phyloP scores from a whole-genome alignment of 2,113 vertebrate species.

The Mungos mungo region DNA sequence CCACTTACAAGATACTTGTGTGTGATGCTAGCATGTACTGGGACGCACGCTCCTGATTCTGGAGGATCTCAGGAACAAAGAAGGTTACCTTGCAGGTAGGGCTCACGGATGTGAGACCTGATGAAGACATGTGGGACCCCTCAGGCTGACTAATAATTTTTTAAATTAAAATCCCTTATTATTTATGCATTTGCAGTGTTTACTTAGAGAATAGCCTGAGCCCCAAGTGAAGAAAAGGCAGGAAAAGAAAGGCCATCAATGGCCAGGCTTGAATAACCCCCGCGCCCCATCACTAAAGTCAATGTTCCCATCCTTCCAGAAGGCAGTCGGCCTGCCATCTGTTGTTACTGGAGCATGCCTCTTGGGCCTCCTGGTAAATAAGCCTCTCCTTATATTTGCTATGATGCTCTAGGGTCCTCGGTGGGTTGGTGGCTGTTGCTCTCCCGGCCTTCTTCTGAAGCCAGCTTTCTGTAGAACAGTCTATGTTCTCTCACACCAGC shows the following conservation, averaged over 20 bases:
- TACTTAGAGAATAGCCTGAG: background rate
- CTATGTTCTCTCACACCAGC: background rate
- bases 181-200: background rate
- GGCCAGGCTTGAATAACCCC: background rate
- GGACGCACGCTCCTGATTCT: background rate
- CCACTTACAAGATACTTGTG: constrained; percentile 57
- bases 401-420: background rate
- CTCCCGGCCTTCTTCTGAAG: background rate
- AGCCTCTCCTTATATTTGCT: background rate
- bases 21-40: background rate
- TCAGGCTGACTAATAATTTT: background rate
- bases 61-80: constrained; percentile 59
- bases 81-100: background rate
- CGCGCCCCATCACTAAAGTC: background rate
- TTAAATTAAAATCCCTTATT: background rate
- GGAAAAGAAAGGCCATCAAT: background rate
- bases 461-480: constrained; percentile 1
- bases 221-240: background rate
- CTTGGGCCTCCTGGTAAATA: background rate
- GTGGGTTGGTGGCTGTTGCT: background rate
- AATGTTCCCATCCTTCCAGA: background rate
- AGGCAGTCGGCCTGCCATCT: background rate
- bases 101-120: background rate
- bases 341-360: background rate
- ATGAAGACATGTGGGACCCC: background rate